Base-by-base conservation (phyloP, 2,113 vertebrate genomes). In the Emberiza fucata region DNA sequence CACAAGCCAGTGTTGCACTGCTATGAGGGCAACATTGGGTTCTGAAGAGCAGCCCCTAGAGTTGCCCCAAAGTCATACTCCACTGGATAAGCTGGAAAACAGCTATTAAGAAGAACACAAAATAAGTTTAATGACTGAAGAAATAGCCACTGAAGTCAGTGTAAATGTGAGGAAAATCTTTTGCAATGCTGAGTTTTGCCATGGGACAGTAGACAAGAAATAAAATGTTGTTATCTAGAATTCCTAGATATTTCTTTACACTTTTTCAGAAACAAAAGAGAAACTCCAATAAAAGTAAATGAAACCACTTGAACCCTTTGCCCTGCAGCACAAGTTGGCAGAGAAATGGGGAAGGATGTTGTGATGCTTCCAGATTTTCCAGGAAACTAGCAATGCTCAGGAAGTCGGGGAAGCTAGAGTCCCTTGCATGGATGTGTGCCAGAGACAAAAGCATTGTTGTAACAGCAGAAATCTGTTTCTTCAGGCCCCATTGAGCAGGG, bases 381-480 rank as follows among this genome's bases (percentile, higher is more conserved):
- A 72, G 89, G 91, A 95, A 94, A 60, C 23, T 1, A 91, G 40
- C 47, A 77, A 53, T 40, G 45, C 56, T 92, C 47, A 68, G 89
- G 86, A 96, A 97, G 90, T 69, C 0, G 0, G 76, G 86, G 72
- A 75, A 57, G 77, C 35, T 86, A 51, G 51, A 93, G 71, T 90
- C 35, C 35, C 76, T 81, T 5, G 4, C 44, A 48, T 2, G 12
- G 65, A 75, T 84, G 23, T 0, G 0, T 81, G 92, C 80, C 92
- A 90, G 60, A 73, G 60, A 56, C 29, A 84, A 92, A 92, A 73
- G 39, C 77, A 54, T 94, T 97, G 77, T 88, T 91, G 2, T 33
- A 87, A 87, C 78, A 94, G 81, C 89, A 89, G 94, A 72, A 84
- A 95, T 94, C 61, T 94, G 78, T 86, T 95, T 60, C 81, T 79